Evolutionary conservation across 2,797 vertebrate genomes (phyloP).

Genomic region (Philypnodon macrostomus): DNA sequence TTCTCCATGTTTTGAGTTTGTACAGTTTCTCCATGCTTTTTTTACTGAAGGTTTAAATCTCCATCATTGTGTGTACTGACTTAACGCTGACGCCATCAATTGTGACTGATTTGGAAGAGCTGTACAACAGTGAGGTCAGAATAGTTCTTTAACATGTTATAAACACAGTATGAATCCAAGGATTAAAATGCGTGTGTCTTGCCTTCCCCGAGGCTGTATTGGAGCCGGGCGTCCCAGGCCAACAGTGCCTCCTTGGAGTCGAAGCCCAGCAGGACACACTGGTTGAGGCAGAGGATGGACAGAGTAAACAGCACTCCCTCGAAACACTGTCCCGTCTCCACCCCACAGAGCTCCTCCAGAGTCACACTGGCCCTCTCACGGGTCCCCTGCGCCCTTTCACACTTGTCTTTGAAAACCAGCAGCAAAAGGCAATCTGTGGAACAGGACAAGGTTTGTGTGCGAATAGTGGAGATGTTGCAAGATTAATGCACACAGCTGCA

Average conservation of each 20-base stretch:
- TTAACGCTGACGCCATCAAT: no score
- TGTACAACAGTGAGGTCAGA: no score
- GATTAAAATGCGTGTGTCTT: slow-evolving; percentile 18
- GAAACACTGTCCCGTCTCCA: slow-evolving; percentile 83
- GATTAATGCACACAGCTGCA: background rate
- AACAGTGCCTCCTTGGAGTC: slow-evolving; percentile 88
- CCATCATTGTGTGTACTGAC: no score
- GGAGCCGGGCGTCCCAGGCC: slow-evolving; percentile 88
- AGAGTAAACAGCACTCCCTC: slow-evolving; percentile 87
- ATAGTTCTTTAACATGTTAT: background rate
- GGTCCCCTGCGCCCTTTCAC: slow-evolving; percentile 80
- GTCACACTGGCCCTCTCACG: slow-evolving; percentile 85
- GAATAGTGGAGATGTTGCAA: background rate
- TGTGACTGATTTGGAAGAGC: no score
- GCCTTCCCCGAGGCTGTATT: slow-evolving; percentile 92
- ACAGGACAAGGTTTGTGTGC: background rate
- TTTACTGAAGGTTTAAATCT: no score
- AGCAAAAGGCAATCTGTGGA: slow-evolving; percentile 65
- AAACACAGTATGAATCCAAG: background rate
- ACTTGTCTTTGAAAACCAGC: slow-evolving; percentile 68
- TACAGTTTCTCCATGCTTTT: no score
- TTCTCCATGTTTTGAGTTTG: no score
- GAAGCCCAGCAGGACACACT: slow-evolving; percentile 88
- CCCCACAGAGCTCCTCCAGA: slow-evolving; percentile 93
- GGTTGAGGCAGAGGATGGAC: slow-evolving; percentile 86